Evolutionary conservation across 2,888 invertebrate genomes (phyloP), one percentile per base, ranked within the genome.

Genomic region (Polymixis flavicincta): DNA sequence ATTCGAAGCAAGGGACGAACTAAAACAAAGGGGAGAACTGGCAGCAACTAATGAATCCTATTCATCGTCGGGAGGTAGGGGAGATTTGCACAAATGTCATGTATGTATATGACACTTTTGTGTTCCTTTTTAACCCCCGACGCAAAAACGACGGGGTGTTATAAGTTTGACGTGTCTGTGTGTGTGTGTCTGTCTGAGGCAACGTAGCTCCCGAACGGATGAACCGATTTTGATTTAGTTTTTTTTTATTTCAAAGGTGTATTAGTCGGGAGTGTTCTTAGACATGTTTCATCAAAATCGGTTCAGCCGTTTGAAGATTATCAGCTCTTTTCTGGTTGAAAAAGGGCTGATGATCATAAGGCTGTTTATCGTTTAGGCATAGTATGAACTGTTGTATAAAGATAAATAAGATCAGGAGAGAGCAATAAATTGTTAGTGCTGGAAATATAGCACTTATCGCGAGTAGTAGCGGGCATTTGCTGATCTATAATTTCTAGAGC

Each of bases 11-110:
- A 74, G 80, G 70, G 76, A 76, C 75, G 71, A 60, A 67, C 72
- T 66, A 71, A 85, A 85, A 88, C 89, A 89, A 89, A 83, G 78
- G 87, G 73, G 84, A 64, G 71, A 32, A 70, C 74, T 82, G 78
- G 61, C 78, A 74, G 80, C 65, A 82, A 77, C 89, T 89, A 89
- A 89, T 88, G 89, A 89, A 89, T 87, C 80, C 84, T 75, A 87
- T 88, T 89, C 89, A 87, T 79, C 61, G 69, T 25, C n/a, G 71
- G 80, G 72, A 82, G 79, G 57, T 42, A 63, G 73, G 69, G 63
- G 55, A 71, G 61, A 64, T 76, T 72, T 71, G 68, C 69, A 73
- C 73, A 74, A 77, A 76, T 71, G 55, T 61, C 25, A 25, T 73
- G 64, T 19, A 45, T 52, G 37, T 28, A 17, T 59, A 64, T n/a